These are phyloP conservation scores for Paguma larvata DNA, from an alignment of 2,797 vertebrate species.

Conservation along the genomic window DNA sequence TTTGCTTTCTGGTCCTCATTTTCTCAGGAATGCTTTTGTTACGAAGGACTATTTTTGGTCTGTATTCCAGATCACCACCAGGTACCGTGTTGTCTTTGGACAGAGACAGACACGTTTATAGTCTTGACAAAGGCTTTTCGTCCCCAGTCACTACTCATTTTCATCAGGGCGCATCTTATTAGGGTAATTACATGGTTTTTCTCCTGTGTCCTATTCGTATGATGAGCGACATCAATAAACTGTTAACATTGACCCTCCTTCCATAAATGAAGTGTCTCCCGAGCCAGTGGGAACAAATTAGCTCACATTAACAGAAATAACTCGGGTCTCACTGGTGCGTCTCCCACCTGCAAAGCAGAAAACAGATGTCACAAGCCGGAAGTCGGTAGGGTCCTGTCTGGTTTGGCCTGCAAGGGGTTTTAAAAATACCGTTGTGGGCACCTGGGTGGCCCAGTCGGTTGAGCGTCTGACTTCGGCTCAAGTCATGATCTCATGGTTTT, in stretches of 20 bases:
- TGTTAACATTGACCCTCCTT: constrained; percentile 42
- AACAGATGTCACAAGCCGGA: constrained; percentile 62
- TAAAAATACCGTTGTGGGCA: background rate
- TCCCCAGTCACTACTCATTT: constrained; percentile 24
- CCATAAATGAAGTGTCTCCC: constrained; percentile 59
- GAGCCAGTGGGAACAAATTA: constrained; percentile 73
- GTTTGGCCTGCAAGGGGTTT: background rate
- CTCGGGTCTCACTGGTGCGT: constrained; percentile 33
- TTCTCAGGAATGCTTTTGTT: background rate
- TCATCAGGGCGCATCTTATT: constrained; percentile 50
- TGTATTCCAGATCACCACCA: background rate
- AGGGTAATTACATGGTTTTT: constrained; percentile 32
- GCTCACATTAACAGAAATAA: constrained; percentile 58
- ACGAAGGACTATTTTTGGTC: background rate
- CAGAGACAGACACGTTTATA: constrained; percentile 49
- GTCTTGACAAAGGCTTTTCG: constrained; percentile 56
- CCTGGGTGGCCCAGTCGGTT: too few relatives aligned
- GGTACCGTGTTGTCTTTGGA: background rate
- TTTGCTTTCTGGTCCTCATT: background rate
- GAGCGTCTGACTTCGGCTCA: too few relatives aligned
- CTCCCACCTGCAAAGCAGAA: constrained; percentile 65
- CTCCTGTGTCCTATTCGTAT: constrained; percentile 70
- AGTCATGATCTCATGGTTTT: too few relatives aligned
- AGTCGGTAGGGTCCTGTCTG: background rate
- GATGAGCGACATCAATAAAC: constrained; percentile 76